Evolutionary conservation across 2,113 vertebrate species (phyloP), one percentile per base, ranked within the genome.

Genomic region (Anarrhichthys ocellatus): DNA sequence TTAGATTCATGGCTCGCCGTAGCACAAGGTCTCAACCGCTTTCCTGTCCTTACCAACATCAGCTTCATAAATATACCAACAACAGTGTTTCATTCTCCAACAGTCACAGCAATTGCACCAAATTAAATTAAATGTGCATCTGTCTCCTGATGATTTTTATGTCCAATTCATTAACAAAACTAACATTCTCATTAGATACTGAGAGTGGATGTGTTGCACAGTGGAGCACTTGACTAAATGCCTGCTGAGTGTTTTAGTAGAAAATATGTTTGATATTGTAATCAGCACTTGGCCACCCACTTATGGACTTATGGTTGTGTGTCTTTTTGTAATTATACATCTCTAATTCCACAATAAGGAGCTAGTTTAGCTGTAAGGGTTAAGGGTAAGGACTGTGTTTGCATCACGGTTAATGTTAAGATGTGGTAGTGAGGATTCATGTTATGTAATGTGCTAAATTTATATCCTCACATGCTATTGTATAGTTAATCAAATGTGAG

Each of bases 1-100:
- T 75, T 79, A 91, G 94, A 94, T 93, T 93, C 92, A 94, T 90
- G 84, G 80, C 87, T 87, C 10, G 75, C 75, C 70, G 73, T n/a
- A 81, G 80, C 46, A 77, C 88, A 80, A 88, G 85, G 72, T 84
- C 86, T 76, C 0, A 63, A 66, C 59, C 27, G n/a, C 52, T 61
- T 61, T 50, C 54, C 81, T 82, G 84, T 89, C 62, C 62, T 73
- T 54, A 80, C 67, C 76, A 83, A 73, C 83, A 62, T 67, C 44
- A 24, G 69, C 78, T 84, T 88, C 67, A 74, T 88, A 85, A 86
- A 88, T 73, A 71, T 22, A 84, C 34, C 61, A 78, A 78, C 79
- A 85, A 70, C 78, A 74, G 86, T 75, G 72, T 80, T 82, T 88
- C 74, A 65, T 69, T 73, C 85, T 17, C 34, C 67, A 75, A 62